Evolutionary conservation across 2,888 invertebrate genomes (phyloP), one percentile per base, ranked within the genome.

Genomic region (Cheilosia pagana): DNA sequence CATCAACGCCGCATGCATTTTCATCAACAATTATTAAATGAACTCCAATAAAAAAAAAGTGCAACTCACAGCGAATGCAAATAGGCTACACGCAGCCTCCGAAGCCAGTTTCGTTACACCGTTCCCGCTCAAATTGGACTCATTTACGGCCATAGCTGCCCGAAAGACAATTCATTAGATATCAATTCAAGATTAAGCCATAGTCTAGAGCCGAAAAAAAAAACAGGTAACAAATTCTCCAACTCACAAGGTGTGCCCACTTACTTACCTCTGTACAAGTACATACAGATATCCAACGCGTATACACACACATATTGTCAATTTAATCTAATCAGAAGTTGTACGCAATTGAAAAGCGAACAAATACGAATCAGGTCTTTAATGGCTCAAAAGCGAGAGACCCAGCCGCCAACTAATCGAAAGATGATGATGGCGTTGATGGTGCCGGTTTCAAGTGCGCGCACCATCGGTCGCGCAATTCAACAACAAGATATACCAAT

Each of bases 151-250:
- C 60, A 70, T 35, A 65, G 53, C 21, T n/a, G 41, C 52, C 52
- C 25, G 43, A 77, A 74, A 83, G 57, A 83, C 78, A 83, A 83
- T 83, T 83, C 82, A 78, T 83, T 78, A 83, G 82, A 83, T 78
- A 68, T 68, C 72, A 74, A 72, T 78, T 63, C 62, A 72, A 72
- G 68, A 83, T 83, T 72, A 77, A 72, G 65, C 23, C 21, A 41
- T 55, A 74, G 65, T 52, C 45, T 48, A 19, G 16, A 48, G 23
- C 53, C 23, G 41, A 53, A 55, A 78, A 77, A 67, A 53, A 55
- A 78, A 77, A 67, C 60, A 68, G 52, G 71, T 67, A 72, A 53
- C 16, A 63, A 62, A 75, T 35, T 31, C 41, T 62, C 62, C 52
- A 28, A 28, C 65, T 53, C 50, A 50, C 14, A 68, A 77, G 82